These are phyloP conservation scores for Theropithecus gelada DNA, from an alignment of 2,113 vertebrate genomes.

Conservation along the genomic window DNA sequence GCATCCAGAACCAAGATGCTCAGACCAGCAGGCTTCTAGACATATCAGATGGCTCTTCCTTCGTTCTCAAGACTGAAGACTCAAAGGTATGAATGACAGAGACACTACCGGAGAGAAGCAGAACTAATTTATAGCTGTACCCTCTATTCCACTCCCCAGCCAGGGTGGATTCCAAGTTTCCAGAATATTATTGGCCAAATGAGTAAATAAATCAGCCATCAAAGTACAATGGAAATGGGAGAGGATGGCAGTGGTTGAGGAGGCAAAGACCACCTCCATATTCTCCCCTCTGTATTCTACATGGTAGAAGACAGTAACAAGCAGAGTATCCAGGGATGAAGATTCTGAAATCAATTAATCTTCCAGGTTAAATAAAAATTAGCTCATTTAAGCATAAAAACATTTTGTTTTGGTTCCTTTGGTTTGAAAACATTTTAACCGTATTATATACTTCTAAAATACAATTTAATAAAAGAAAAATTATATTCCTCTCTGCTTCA, in stretches of 20 bases:
- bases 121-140: neutral
- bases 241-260: neutral
- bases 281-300: neutral
- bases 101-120: neutral
- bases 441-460: neutral
- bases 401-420: neutral
- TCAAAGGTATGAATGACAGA: neutral
- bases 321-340: neutral
- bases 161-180: neutral
- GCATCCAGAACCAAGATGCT: neutral
- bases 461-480: neutral
- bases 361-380: neutral
- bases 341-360: neutral
- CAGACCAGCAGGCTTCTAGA: neutral
- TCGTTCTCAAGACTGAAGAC: neutral
- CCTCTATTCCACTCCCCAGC: neutral
- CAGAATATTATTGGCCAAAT: neutral
- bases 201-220: neutral
- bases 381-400: neutral
- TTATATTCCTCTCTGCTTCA: neutral
- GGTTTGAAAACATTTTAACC: slow-evolving; percentile 7
- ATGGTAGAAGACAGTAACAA: neutral
- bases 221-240: neutral
- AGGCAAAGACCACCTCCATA: neutral
- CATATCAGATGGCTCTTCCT: neutral